These are phyloP conservation scores for Glandiceps talaboti DNA, from an alignment of 53 echinoderm and acorn worm species.

Conservation along the genomic window DNA sequence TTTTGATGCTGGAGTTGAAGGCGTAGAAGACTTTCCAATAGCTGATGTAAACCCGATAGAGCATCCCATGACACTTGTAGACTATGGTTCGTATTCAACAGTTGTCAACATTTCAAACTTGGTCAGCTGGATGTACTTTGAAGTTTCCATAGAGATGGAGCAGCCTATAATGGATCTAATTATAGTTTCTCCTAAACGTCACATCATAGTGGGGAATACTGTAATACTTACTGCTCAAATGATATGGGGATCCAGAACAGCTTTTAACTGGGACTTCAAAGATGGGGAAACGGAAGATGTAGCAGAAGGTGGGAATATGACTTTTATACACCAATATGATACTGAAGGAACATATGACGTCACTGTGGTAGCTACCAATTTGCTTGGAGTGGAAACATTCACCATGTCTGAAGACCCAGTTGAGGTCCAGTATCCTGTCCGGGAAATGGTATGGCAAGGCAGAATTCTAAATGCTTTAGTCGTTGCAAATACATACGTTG, in stretches of 20 bases:
- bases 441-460: conserved; percentile 51
- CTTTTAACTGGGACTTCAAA: conserved; percentile 65
- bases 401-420: conserved; percentile 31
- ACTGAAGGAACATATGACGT: conserved; percentile 47
- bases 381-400: conserved; percentile 39
- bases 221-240: conserved; percentile 42
- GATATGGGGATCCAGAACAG: conserved; percentile 68
- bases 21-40: conserved; percentile 41
- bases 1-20: conserved; percentile 32
- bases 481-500: conserved; percentile 30
- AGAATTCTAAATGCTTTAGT: conserved; percentile 49
- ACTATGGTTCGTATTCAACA: conserved; percentile 51
- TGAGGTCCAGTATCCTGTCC: conserved; percentile 56
- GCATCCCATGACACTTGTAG: conserved; percentile 46
- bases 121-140: conserved; percentile 72
- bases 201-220: conserved; percentile 43
- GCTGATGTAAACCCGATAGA: conserved; percentile 53
- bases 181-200: conserved; percentile 25
- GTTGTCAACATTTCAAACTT: conserved; percentile 71
- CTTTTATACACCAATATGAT: conserved; percentile 41
- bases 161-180: conserved; percentile 42
- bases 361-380: conserved; percentile 51
- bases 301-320: conserved; percentile 29
- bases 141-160: conserved; percentile 68
- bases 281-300: conserved; percentile 45